Evolutionary conservation across 1,140 invertebrate genomes (phyloP).

Genomic region (Linepithema humile): DNA sequence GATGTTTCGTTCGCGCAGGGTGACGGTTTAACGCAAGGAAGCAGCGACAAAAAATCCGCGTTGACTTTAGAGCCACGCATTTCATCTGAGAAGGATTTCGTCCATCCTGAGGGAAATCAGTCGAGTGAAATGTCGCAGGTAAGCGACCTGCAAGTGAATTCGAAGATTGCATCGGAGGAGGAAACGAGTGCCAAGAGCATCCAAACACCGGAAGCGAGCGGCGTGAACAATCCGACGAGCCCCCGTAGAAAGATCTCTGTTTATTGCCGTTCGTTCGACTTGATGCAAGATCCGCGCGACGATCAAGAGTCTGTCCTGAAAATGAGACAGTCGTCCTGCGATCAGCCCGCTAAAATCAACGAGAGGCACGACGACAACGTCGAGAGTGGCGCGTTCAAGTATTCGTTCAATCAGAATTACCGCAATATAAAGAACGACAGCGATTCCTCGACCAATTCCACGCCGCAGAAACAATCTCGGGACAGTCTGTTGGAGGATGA

Average conservation of each 20-base stretch:
- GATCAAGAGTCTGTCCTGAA: not conserved
- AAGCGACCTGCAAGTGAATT: not conserved
- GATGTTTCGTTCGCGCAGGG: not conserved
- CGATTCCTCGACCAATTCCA: conserved; percentile 9
- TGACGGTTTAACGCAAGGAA: not conserved
- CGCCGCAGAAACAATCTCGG: not conserved
- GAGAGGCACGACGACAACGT: not conserved
- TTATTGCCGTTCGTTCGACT: conserved; percentile 71
- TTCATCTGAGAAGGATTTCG: not conserved
- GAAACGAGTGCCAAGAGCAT: not conserved
- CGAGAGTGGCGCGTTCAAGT: not conserved
- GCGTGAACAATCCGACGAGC: not conserved
- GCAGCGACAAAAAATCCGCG: not conserved
- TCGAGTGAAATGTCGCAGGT: not conserved
- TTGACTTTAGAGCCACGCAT: not conserved
- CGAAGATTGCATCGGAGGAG: not conserved
- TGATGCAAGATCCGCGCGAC: conserved; percentile 42
- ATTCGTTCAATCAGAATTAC: conserved; percentile 12
- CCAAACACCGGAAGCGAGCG: not conserved
- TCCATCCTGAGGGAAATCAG: not conserved
- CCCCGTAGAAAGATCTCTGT: conserved; percentile 74
- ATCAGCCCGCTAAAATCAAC: not conserved
- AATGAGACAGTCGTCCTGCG: conserved; percentile 19
- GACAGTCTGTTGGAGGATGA: not conserved
- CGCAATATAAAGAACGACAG: conserved; percentile 34